A percentile compares a stretch with the other conserved stretches of the same genome.
Conservation (phyloP, 2,797 vertebrate species). For the Erithacus rubecula region DNA sequence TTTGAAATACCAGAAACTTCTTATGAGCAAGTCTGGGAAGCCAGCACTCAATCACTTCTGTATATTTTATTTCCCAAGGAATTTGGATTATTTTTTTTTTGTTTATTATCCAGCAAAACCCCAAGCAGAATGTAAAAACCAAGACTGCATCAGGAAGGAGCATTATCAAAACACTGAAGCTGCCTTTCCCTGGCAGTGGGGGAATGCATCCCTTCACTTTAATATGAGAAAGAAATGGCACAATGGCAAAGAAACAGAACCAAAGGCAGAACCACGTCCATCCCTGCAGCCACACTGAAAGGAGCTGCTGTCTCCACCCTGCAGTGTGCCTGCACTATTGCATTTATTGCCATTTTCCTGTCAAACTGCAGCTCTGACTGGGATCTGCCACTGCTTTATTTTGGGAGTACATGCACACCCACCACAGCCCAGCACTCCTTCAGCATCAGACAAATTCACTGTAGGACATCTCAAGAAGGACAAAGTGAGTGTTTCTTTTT, state of each 20-base stretch:
- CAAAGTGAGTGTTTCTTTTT: neutral
- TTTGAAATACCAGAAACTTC: slow-evolving; percentile 18
- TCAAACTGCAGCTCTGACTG: too few species aligned
- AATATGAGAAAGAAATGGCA: neutral
- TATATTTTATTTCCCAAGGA: slow-evolving; percentile 44
- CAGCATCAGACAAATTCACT: neutral
- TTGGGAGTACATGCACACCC: too few species aligned
- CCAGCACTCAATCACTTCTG: neutral
- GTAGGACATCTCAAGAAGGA: neutral
- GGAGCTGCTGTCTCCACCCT: too few species aligned
- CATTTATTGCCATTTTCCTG: too few species aligned
- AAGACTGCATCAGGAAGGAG: neutral
- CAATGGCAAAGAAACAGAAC: neutral
- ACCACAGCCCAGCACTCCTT: neutral
- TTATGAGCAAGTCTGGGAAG: neutral
- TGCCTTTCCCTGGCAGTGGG: neutral
- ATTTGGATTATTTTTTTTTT: too few species aligned
- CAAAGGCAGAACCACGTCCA: too few species aligned
- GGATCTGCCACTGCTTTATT: too few species aligned
- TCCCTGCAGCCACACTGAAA: too few species aligned
- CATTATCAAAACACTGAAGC: neutral
- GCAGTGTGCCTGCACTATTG: too few species aligned
- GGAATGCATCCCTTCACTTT: neutral
- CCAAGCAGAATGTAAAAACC: neutral
- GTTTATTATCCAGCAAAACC: slow-evolving; percentile 21